These are phyloP conservation scores for Nemapogon koenigi DNA, from an alignment of 2,888 invertebrate genomes.

Conservation along the genomic window DNA sequence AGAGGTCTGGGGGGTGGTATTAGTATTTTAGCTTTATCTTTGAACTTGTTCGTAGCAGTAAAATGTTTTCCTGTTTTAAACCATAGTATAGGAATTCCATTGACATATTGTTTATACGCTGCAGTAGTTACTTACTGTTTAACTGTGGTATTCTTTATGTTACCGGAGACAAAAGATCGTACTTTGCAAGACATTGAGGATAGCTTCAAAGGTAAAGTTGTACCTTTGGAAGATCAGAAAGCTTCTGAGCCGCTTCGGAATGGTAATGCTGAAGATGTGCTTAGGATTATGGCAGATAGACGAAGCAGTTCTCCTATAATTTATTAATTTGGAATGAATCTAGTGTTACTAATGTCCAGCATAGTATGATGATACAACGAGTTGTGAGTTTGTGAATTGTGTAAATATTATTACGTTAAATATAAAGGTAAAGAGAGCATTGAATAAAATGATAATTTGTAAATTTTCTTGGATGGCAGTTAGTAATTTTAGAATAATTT, in stretches of 20 bases:
- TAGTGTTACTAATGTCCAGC: too few species aligned
- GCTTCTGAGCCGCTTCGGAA: slow-evolving; percentile 5
- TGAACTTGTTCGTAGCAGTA: slow-evolving; percentile 71
- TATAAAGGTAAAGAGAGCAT: too few species aligned
- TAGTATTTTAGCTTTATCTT: slow-evolving; percentile 65
- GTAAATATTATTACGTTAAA: too few species aligned
- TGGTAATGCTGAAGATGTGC: slow-evolving; percentile 1
- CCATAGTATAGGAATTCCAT: slow-evolving; percentile 49
- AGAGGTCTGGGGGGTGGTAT: slow-evolving; percentile 71
- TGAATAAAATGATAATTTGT: too few species aligned
- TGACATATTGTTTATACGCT: slow-evolving; percentile 68
- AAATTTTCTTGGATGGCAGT: too few species aligned
- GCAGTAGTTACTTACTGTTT: slow-evolving; percentile 58
- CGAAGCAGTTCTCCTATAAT: slow-evolving; percentile 43
- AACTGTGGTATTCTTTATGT: slow-evolving; percentile 56
- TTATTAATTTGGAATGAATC: slow-evolving; percentile 28
- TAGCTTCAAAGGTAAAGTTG: slow-evolving; percentile 35
- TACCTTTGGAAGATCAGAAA: slow-evolving; percentile 1
- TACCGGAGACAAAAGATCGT: slow-evolving; percentile 74
- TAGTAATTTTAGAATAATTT: too few species aligned
- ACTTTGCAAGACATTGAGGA: slow-evolving; percentile 72
- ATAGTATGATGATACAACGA: too few species aligned
- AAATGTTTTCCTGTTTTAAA: slow-evolving; percentile 70
- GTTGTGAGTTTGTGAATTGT: too few species aligned
- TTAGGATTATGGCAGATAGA: slow-evolving; percentile 17